Percentiles rank a stretch among this genome's conserved stretches.
These are phyloP conservation scores for Heliopora coerulea DNA, from an alignment of 92 coral and sea anemone genomes.

Conservation along the genomic window DNA sequence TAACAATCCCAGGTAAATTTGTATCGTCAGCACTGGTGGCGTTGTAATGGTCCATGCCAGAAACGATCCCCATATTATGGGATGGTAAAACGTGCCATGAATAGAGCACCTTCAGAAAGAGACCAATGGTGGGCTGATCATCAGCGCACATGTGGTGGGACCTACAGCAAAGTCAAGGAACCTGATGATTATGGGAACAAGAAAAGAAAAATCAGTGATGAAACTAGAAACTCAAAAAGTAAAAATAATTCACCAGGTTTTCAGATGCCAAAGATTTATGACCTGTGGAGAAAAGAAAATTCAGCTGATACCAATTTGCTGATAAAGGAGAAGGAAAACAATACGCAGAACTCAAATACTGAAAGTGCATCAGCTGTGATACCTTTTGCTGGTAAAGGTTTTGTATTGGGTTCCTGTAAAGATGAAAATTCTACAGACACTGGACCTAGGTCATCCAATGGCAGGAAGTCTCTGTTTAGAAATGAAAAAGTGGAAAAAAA, in stretches of 20 bases:
- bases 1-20: slow-evolving; percentile 65
- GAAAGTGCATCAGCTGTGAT: slow-evolving; percentile 12
- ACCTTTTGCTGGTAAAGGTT: slow-evolving; percentile 78
- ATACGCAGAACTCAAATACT: slow-evolving; percentile 15
- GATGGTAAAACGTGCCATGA: slow-evolving; percentile 88
- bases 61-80: slow-evolving; percentile 94
- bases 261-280: slow-evolving; percentile 48
- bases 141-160: slow-evolving; percentile 86
- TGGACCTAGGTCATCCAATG: background rate
- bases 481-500: background rate
- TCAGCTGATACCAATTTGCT: background rate
- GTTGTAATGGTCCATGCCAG: slow-evolving; percentile 91
- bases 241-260: slow-evolving; percentile 12
- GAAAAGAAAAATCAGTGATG: slow-evolving; percentile 48
- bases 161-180: slow-evolving; percentile 84
- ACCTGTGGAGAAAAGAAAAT: slow-evolving; percentile 40
- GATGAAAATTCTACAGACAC: background rate
- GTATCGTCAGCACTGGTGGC: slow-evolving; percentile 99
- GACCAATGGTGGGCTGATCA: slow-evolving; percentile 99
- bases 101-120: slow-evolving; percentile 88
- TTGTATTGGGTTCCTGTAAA: slow-evolving; percentile 56
- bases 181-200: slow-evolving; percentile 90
- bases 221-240: background rate
- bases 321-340: slow-evolving; percentile 9
- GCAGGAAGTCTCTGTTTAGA: background rate